Evolutionary conservation across 1,140 invertebrate genomes (phyloP).

Genomic region (Leptinotarsa lineolata): DNA sequence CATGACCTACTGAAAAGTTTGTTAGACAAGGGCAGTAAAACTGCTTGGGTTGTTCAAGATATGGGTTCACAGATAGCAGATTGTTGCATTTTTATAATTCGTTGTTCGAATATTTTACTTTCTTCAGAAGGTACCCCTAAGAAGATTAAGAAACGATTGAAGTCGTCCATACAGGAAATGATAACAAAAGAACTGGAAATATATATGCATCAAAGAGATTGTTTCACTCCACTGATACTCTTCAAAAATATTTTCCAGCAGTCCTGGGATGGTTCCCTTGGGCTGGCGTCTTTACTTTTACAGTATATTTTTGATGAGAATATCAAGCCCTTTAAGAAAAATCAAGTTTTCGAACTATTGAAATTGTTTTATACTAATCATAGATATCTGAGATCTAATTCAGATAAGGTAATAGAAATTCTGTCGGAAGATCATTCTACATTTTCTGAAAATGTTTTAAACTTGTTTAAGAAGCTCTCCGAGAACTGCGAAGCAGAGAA

Average conservation of each 20-base stretch:
- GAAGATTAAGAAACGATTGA: conserved; percentile 50
- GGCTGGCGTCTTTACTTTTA: conserved; percentile 61
- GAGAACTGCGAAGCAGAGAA: conserved; percentile 41
- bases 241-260: conserved; percentile 67
- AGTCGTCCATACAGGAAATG: conserved; percentile 57
- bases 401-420: conserved; percentile 40
- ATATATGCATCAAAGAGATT: conserved; percentile 67
- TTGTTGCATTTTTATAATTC: conserved; percentile 68
- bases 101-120: conserved; percentile 61
- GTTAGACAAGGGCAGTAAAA: conserved; percentile 67
- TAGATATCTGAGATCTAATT: conserved; percentile 53
- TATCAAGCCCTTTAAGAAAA: conserved; percentile 66
- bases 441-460: conserved; percentile 51
- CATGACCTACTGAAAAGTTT: conserved; percentile 63
- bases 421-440: conserved; percentile 53
- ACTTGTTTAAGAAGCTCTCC: conserved; percentile 51
- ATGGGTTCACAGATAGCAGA: conserved; percentile 69
- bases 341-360: conserved; percentile 68
- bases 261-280: conserved; percentile 66
- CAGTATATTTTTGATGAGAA: conserved; percentile 65
- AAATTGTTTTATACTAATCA: conserved; percentile 64
- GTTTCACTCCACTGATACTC: conserved; percentile 64
- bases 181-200: conserved; percentile 61
- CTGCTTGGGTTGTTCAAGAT: conserved; percentile 68
- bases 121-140: conserved; percentile 44